Evolutionary conservation across 1,140 invertebrate species (phyloP), one percentile per base, ranked within the genome.

Genomic region (Trypoxylus dichotomus): DNA sequence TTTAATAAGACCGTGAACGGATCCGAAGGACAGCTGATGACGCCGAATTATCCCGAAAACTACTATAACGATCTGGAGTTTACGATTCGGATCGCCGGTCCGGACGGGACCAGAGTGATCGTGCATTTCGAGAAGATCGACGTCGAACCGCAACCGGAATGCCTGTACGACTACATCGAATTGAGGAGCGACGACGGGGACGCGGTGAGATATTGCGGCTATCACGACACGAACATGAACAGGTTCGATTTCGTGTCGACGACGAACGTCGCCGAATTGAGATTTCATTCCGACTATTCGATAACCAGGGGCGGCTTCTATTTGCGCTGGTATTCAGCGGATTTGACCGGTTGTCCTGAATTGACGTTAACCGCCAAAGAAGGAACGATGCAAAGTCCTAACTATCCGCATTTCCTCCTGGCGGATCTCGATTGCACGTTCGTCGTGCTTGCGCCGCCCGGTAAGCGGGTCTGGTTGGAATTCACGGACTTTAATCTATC

Each of bases 81-180:
- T 83, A 90, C 88, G 83, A 88, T 91, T 0, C 87, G 88, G 76
- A 88, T 94, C 1, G 82, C 87, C 15, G 90, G 90, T 11, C 91
- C 92, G 0, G 85, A 89, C 3, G 86, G 88, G 72, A 90, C 90
- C 1, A 84, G 92, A 19, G 88, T 94, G 0, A 89, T 94, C 0
- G 85, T 94, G 72, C 89, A 90, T 78, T 93, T 94, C 81, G 83
- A 89, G 11, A 86, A 88, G 47, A 86, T 95, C 8, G 93, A 94
- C 80, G 81, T 95, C 8, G 94, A 95, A 83, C 88, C 88, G 76
- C 93, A 95, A 85, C 86, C 89, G 24, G 89, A 94, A 77, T 95
- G 93, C 82, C 87, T 94, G 0, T 95, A 95, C 83, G 94, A 95
- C 85, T 94, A 89, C 85, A 86, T 95, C 25, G 89, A 91, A 82